These are phyloP conservation scores for Pseudomyrmex flavicornis DNA, from an alignment of 1,140 invertebrate genomes.

Conservation along the genomic window DNA sequence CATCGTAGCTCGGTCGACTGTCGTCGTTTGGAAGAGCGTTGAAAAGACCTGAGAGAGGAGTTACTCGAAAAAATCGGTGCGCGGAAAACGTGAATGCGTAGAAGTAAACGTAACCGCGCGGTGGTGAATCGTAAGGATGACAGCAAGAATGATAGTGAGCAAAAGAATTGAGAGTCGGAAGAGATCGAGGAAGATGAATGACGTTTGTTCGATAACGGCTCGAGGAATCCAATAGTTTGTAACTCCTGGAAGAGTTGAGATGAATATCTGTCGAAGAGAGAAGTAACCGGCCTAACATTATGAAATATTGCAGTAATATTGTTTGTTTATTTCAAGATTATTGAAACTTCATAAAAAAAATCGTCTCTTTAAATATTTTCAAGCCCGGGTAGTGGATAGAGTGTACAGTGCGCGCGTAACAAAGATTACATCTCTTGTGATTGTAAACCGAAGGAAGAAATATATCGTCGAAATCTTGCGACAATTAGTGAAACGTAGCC, in stretches of 20 bases:
- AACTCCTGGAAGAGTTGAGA: not conserved
- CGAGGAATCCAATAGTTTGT: slow-evolving; percentile 22
- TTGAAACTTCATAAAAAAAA: not conserved
- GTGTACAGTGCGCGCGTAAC: slow-evolving; percentile 58
- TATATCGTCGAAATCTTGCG: not conserved
- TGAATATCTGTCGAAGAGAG: not conserved
- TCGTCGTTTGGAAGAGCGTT: slow-evolving; percentile 17
- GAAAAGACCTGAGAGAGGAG: not conserved
- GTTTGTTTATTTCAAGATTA: not conserved
- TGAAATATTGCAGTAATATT: slow-evolving; percentile 6
- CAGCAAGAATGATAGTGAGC: slow-evolving; percentile 24
- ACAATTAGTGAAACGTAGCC: slow-evolving; percentile 36
- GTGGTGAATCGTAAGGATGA: not conserved
- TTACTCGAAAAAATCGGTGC: not conserved
- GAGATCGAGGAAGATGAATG: slow-evolving; percentile 26
- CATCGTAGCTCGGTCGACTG: not conserved
- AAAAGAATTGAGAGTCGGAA: slow-evolving; percentile 24
- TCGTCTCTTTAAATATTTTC: slow-evolving; percentile 5
- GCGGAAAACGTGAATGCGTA: not conserved
- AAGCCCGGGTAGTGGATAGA: slow-evolving; percentile 40
- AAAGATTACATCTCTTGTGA: slow-evolving; percentile 20
- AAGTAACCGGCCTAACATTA: slow-evolving; percentile 30
- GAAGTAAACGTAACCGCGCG: slow-evolving; percentile 41
- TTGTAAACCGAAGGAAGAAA: slow-evolving; percentile 18
- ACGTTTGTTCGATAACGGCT: slow-evolving; percentile 10